Conservation (phyloP, 2,797 vertebrate genomes). For the Pantherophis vulpinus region DNA sequence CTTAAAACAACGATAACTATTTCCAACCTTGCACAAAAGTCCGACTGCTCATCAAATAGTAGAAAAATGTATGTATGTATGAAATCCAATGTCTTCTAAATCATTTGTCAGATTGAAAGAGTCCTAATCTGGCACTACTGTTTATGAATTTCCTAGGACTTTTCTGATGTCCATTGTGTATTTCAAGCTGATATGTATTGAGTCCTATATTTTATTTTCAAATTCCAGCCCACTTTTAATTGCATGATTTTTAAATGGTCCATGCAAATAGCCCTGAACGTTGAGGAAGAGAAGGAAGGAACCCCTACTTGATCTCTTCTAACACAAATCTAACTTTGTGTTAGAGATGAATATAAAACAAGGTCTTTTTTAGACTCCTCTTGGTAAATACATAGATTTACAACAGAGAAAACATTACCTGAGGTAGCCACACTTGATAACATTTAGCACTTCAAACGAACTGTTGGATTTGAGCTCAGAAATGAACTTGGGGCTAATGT, state of each 20-base stretch:
- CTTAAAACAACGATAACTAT: background rate
- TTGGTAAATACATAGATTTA: background rate
- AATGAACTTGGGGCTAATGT: background rate
- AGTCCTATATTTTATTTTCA: background rate
- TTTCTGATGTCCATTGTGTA: background rate
- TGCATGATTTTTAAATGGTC: background rate
- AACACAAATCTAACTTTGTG: background rate
- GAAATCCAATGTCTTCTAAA: background rate
- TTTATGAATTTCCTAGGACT: background rate
- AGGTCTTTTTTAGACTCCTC: background rate
- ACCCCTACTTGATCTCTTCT: background rate
- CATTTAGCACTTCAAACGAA: background rate
- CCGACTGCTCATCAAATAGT: background rate
- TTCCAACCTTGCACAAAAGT: background rate
- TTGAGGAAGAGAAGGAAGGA: background rate
- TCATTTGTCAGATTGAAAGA: background rate
- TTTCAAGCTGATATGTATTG: background rate
- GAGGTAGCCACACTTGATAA: too few relatives aligned
- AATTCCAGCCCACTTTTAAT: background rate
- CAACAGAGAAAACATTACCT: background rate
- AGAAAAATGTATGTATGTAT: background rate
- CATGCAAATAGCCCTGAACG: background rate
- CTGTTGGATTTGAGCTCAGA: background rate
- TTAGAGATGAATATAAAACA: background rate
- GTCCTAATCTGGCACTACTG: background rate